Evolutionary conservation across 1,140 invertebrate genomes (phyloP), one percentile per base, ranked within the genome.

Genomic region (Drosophila sturtevanti): DNA sequence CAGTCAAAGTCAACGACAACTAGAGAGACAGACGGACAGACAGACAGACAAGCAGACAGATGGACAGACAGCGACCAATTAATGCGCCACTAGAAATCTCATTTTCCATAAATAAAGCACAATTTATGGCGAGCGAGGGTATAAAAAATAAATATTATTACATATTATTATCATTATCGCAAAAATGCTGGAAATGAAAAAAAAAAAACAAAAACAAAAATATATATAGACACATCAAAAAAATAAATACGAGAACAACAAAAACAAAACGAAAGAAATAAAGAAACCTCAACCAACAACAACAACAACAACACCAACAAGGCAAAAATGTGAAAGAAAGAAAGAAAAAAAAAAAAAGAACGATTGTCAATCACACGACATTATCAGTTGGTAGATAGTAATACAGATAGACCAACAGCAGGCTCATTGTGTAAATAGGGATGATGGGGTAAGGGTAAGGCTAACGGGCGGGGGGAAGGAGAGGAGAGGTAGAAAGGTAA

Each of bases 291-390:
- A n/a, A n/a, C 27, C 27, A 31, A 31, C 11, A 24, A 54, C 16
- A 58, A 58, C 18, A 22, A 58, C 3, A 31, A n/a, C 10, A 34
- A 11, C 22, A 31, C 16, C 14, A 18, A 27, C 24, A 18, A 35
- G 27, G 27, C 7, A 12, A 12, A 34, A 12, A 60, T n/a, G 12
- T 4, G 21, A n/a, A 62, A 14, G 4, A 27, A 48, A 48, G 34
- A 48, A n/a, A 60, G 21, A 62, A 14, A 10, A 27, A 48, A 48
- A 51, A 48, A n/a, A 60, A 22, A 51, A 77, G 58, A 72, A 75
- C 52, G 66, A 87, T 86, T 86, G 81, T 81, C 82, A 87, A 87
- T 81, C 82, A 86, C 68, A 73, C 81, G 68, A 72, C 67, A 75
- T 64, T 67, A 81, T 77, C 67, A 70, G 51, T 66, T 27, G 59